phyloP scores from a whole-genome alignment of 1,140 invertebrate species.

The Sarcophaga bullata region DNA sequence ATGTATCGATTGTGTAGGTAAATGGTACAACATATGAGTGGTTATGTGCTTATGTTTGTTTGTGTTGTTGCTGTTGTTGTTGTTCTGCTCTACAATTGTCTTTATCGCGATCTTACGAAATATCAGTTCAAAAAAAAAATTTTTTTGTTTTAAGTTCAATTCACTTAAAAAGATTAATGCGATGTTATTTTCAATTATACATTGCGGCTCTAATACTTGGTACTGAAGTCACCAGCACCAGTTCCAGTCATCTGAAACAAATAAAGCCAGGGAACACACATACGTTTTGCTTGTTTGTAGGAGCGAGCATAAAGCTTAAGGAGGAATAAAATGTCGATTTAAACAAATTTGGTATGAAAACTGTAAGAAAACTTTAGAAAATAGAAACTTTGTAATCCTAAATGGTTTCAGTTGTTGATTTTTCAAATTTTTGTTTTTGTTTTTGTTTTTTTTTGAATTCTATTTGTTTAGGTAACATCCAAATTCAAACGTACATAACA shows the following conservation, averaged over 20 bases:
- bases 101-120: conserved; percentile 46
- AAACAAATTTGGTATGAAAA: conserved; percentile 11
- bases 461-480: background rate
- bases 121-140: conserved; percentile 54
- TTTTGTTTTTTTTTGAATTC: background rate
- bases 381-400: conserved; percentile 20
- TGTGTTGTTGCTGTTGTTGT: no score
- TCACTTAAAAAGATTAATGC: conserved; percentile 60
- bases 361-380: background rate
- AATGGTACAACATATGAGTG: no score
- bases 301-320: background rate
- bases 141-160: conserved; percentile 20
- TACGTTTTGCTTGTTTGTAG: no score
- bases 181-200: conserved; percentile 65
- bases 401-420: background rate
- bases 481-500: background rate
- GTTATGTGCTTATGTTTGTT: no score
- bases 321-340: background rate
- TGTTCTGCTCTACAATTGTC: conserved; percentile 18
- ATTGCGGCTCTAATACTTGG: background rate
- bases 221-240: background rate
- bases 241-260: background rate
- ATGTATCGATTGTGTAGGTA: no score
- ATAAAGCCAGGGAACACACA: background rate
- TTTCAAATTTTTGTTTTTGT: no score